Conservation (phyloP, 2,797 vertebrate genomes). For the Sebastes diaconus region DNA sequence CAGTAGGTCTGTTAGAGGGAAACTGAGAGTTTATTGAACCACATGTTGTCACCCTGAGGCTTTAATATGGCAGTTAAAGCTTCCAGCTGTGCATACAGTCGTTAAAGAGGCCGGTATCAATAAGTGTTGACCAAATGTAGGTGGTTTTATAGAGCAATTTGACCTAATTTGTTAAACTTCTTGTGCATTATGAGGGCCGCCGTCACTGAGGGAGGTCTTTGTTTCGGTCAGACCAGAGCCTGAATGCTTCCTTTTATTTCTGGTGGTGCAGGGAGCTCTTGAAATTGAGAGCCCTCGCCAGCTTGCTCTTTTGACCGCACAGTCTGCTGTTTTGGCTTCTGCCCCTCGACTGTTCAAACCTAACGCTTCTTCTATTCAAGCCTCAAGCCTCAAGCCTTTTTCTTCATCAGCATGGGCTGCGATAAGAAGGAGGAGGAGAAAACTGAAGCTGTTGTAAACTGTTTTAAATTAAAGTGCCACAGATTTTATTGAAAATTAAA, state of each 20-base stretch:
- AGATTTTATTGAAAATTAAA: constrained; percentile 71
- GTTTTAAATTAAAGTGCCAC: constrained; percentile 42
- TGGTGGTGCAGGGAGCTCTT: constrained; percentile 10
- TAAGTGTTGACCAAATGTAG: neutral
- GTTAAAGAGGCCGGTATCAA: neutral
- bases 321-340: constrained; percentile 1
- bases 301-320: neutral
- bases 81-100: neutral
- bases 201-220: constrained; percentile 5
- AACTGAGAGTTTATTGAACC: neutral
- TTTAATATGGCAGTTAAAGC: constrained; percentile 26
- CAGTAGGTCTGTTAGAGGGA: neutral
- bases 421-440: neutral
- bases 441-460: constrained; percentile 14
- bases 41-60: neutral
- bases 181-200: neutral
- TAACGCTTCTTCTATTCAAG: neutral
- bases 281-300: neutral
- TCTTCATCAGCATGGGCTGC: neutral
- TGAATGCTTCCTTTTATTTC: constrained; percentile 16
- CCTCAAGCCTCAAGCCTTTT: neutral
- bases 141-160: neutral
- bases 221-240: neutral
- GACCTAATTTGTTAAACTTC: neutral
- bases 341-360: neutral